phyloP scores from a whole-genome alignment of 1,140 invertebrate species.

The Lordiphosa clarofinis region DNA sequence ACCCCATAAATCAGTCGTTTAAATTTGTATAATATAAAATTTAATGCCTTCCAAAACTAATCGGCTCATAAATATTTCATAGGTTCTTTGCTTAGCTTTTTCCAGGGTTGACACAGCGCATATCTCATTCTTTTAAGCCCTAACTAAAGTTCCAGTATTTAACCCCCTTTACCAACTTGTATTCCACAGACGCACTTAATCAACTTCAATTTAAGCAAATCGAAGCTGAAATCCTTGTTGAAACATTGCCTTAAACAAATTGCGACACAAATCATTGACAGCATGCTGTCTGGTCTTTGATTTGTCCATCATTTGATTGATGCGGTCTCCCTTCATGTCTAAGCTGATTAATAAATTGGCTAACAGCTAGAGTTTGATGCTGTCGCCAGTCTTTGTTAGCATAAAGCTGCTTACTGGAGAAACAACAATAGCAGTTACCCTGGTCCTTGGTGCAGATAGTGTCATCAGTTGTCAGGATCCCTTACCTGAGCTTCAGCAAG shows the following conservation, averaged over 20 bases:
- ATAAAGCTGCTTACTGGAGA: conserved; percentile 8
- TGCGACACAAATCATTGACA: conserved; percentile 24
- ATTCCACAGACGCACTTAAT: too few species aligned
- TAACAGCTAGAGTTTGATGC: conserved; percentile 15
- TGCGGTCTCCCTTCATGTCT: conserved; percentile 18
- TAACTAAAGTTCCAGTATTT: too few species aligned
- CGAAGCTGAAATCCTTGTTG: neutral
- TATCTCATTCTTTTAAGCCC: too few species aligned
- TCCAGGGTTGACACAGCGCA: too few species aligned
- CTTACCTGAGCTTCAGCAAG: conserved; percentile 17
- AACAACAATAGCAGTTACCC: conserved; percentile 13
- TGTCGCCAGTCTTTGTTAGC: conserved; percentile 18
- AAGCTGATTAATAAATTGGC: conserved; percentile 51
- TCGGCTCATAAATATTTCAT: too few species aligned
- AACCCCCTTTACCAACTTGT: too few species aligned
- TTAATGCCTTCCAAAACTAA: too few species aligned
- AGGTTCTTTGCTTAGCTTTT: too few species aligned
- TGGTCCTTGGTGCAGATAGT: neutral
- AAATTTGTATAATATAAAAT: too few species aligned
- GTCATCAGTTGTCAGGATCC: conserved; percentile 33
- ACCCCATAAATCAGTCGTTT: too few species aligned
- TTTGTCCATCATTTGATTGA: conserved; percentile 51
- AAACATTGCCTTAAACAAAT: conserved; percentile 16
- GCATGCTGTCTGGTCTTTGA: conserved; percentile 16
- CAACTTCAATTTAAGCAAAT: too few species aligned